Evolutionary conservation across 1,140 invertebrate genomes (phyloP).

Genomic region (Rhagoletis zephyria): DNA sequence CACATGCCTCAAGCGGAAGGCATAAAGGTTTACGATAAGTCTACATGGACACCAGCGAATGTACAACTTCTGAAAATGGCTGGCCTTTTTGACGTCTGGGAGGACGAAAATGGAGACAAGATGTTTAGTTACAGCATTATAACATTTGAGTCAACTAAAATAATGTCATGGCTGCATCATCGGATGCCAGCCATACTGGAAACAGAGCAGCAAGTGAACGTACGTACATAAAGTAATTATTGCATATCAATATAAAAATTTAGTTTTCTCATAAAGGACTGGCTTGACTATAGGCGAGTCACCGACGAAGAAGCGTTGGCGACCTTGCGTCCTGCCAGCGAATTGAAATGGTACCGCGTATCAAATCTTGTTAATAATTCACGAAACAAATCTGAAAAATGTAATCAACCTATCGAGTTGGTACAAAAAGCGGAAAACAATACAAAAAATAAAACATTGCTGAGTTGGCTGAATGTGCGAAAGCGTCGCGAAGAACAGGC

Average conservation of each 20-base stretch:
- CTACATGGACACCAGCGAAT: conserved; percentile 75
- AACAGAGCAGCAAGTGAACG: conserved; percentile 80
- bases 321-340: conserved; percentile 75
- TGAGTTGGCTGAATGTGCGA: conserved; percentile 64
- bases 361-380: conserved; percentile 83
- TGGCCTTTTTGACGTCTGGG: conserved; percentile 84
- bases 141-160: conserved; percentile 82
- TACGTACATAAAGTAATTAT: neutral
- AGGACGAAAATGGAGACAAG: conserved; percentile 76
- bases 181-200: conserved; percentile 85
- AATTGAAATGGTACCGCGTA: conserved; percentile 81
- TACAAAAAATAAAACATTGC: conserved; percentile 63
- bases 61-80: conserved; percentile 84
- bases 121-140: conserved; percentile 85
- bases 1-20: conserved; percentile 77
- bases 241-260: neutral
- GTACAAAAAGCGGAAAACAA: conserved; percentile 57
- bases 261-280: conserved; percentile 75
- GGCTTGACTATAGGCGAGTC: conserved; percentile 80
- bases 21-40: conserved; percentile 76
- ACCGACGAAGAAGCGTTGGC: conserved; percentile 76
- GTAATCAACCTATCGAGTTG: conserved; percentile 76
- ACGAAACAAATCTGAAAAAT: conserved; percentile 80
- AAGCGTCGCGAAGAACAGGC: conserved; percentile 59
- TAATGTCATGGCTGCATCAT: conserved; percentile 83